Base-by-base conservation (phyloP, 2,888 invertebrate genomes). In the Diploptera punctata region DNA sequence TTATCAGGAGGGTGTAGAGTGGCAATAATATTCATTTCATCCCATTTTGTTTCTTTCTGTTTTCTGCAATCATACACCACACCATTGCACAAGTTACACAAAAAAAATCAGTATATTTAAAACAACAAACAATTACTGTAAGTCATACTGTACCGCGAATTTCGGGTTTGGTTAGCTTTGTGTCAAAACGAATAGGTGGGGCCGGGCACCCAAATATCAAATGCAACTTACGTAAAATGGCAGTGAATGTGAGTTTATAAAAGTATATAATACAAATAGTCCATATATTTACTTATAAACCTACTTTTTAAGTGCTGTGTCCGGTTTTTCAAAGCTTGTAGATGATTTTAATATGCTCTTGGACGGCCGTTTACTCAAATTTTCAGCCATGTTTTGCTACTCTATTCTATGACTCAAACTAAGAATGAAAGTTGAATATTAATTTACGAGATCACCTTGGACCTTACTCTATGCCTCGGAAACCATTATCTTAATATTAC, bases 11-110 rank as follows among this genome's bases (percentile, higher is more conserved):
- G 99, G 86, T 99, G 99, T 80, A 97, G 91, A 0, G 99, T 99
- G 77, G 97, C 98, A 79, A 99, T 88, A 77, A 99, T 99, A 85
- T 99, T 99, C 91, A 98, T 95, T 86, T 99, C 99, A 84, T 99
- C 99, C 87, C 95, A 97, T 87, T 96, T 93, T 80, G 95, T 88
- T 78, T 88, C 87, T 79, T 88, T 88, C 43, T 77, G 74, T 68
- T 78, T 75, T 70, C 77, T 75, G 75, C 31, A 71, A 54, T 10
- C 2, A 9, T 31, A 68, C 2, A 0, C 1, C 4, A 60, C 21
- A 49, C n/a, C 18, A 49, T 69, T 38, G 9, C 43, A n/a, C n/a
- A n/a, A 67, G 44, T 38, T 31, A 31, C 19, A 61, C 61, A 68
- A 21, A 9, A 29, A 52, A 68, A n/a, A 26, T 18, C 26, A 31